A percentile compares a stretch with the other conserved stretches of the same genome.
phyloP scores from a whole-genome alignment of 1,140 invertebrate genomes.

The Popillia japonica region DNA sequence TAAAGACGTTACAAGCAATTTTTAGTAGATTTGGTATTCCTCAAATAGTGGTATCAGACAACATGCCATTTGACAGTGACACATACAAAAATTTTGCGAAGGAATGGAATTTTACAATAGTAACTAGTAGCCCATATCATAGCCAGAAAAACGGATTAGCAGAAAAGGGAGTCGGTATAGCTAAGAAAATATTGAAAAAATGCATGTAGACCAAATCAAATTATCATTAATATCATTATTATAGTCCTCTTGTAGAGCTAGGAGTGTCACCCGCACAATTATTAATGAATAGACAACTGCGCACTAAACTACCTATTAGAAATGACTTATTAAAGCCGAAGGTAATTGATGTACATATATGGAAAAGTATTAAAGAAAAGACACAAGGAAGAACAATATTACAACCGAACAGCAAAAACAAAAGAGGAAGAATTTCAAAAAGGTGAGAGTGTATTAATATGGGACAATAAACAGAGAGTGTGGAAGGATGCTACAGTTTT shows the following conservation, averaged over 20 bases:
- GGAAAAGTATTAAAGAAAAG: background rate
- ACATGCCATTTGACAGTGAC: slow-evolving; percentile 40
- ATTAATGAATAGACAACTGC: slow-evolving; percentile 20
- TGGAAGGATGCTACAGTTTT: background rate
- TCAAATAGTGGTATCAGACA: slow-evolving; percentile 34
- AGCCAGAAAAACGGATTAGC: slow-evolving; percentile 27
- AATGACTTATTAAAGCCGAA: slow-evolving; percentile 16
- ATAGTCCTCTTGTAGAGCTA: slow-evolving; percentile 2
- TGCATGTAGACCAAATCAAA: background rate
- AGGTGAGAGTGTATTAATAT: background rate
- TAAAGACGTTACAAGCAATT: background rate
- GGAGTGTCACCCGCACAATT: background rate
- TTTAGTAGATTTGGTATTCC: slow-evolving; percentile 39
- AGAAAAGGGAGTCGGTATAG: slow-evolving; percentile 40
- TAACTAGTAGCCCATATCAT: slow-evolving; percentile 26
- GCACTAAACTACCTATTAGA: slow-evolving; percentile 20
- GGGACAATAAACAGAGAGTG: background rate
- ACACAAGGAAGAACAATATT: background rate
- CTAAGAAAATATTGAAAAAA: slow-evolving; percentile 38
- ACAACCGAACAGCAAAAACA: background rate
- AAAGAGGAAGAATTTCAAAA: background rate
- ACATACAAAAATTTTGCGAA: slow-evolving; percentile 34
- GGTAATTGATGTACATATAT: background rate
- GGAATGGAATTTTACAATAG: slow-evolving; percentile 39
- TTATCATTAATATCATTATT: background rate